Evolutionary conservation across 2,113 vertebrate species (phyloP).

Genomic region (Sturnus vulgaris): DNA sequence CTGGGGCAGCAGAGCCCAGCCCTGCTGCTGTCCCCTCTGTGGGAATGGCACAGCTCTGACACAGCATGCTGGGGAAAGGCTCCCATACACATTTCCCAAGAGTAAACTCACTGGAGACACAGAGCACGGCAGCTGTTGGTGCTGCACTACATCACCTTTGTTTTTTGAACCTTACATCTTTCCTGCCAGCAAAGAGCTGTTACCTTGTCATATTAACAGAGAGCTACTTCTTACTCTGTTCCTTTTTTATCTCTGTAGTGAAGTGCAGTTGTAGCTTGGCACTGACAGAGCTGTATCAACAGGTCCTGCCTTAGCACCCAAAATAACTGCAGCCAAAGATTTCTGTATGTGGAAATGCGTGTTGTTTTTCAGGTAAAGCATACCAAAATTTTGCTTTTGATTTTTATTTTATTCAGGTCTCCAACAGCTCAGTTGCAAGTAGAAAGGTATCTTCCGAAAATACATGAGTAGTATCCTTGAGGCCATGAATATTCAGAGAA

Average conservation of each 20-base stretch:
- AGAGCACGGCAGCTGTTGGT: not conserved
- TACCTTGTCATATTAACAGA: not conserved
- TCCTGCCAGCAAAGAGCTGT: not conserved
- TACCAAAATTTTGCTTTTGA: not conserved
- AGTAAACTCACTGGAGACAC: not conserved
- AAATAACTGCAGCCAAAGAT: not conserved
- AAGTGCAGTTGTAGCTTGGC: not conserved
- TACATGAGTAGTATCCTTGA: not conserved
- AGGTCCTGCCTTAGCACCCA: not conserved
- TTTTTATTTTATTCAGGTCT: not conserved
- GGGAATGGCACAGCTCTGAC: not conserved
- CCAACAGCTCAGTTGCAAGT: not conserved
- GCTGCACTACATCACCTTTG: not conserved
- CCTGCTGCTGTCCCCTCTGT: not conserved
- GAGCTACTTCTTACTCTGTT: not conserved
- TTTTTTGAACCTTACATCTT: not conserved
- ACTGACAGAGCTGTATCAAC: not conserved
- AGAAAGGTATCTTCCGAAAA: not conserved
- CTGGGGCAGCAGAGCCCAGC: not conserved
- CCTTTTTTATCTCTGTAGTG: not conserved
- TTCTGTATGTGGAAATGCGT: not conserved
- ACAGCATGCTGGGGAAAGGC: not conserved
- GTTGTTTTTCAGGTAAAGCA: not conserved
- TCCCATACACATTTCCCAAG: accelerated
- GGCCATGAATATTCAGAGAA: not conserved